These are phyloP conservation scores for Ranitomeya variabilis DNA, from an alignment of 2,113 vertebrate genomes.

Conservation along the genomic window DNA sequence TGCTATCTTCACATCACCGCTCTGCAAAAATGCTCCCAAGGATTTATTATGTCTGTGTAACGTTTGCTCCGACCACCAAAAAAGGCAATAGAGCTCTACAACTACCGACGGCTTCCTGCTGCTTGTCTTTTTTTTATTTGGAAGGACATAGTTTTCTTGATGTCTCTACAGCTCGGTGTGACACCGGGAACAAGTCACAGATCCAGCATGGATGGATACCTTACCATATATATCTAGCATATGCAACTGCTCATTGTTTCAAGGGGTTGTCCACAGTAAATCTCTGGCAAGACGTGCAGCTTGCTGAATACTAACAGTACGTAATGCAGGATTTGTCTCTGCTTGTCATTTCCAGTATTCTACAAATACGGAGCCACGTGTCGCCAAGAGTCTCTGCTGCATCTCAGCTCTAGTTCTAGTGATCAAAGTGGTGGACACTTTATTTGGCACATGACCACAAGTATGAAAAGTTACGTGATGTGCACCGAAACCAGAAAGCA, in stretches of 20 bases:
- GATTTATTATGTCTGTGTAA: constrained; percentile 25
- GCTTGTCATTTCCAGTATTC: too few species aligned
- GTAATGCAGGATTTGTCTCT: too few species aligned
- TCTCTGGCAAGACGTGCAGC: too few species aligned
- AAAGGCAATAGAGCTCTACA: constrained; percentile 34
- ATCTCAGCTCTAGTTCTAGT: too few species aligned
- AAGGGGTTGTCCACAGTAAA: neutral
- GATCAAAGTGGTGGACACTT: too few species aligned
- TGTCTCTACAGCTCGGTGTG: neutral
- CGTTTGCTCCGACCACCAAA: constrained; percentile 47
- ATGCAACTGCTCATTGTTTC: neutral
- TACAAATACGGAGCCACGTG: too few species aligned
- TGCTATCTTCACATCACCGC: neutral
- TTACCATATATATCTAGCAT: constrained; percentile 45
- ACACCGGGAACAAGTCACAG: constrained; percentile 3
- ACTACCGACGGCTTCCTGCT: neutral
- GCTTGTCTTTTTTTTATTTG: constrained; percentile 1
- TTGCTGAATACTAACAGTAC: too few species aligned
- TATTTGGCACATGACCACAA: too few species aligned
- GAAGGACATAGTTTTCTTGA: neutral
- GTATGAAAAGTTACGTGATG: too few species aligned
- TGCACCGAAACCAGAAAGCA: too few species aligned
- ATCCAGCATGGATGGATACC: constrained; percentile 25
- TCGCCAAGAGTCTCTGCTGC: too few species aligned
- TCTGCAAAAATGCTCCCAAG: constrained; percentile 4